A percentile compares a stretch with the other conserved stretches of the same genome.
Evolutionary conservation across 2,888 invertebrate genomes (phyloP).

Genomic region (Podotricha telesiphe): DNA sequence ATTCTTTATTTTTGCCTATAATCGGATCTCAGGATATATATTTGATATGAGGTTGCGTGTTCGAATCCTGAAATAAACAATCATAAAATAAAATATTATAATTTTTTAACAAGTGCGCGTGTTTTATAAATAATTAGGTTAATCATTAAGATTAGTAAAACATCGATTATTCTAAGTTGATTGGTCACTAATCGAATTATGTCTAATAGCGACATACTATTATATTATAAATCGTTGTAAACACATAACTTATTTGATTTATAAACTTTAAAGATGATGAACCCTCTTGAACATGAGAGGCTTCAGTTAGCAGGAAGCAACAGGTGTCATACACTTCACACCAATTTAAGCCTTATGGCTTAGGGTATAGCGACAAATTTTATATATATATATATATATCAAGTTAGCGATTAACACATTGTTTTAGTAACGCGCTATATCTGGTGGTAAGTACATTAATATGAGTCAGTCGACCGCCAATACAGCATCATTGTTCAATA

Average conservation of each 20-base stretch:
- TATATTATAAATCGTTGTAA: conserved; percentile 24
- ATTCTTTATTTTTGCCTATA: background rate
- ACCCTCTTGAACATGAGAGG: conserved; percentile 20
- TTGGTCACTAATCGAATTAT: conserved; percentile 23
- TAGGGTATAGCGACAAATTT: conserved; percentile 12
- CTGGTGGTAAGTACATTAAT: conserved; percentile 51
- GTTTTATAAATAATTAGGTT: background rate
- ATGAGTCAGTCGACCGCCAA: conserved; percentile 61
- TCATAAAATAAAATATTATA: background rate
- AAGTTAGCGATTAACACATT: conserved; percentile 43
- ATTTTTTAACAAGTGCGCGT: background rate
- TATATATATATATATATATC: conserved; percentile 43
- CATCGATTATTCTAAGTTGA: conserved; percentile 18
- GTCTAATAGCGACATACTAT: conserved; percentile 20
- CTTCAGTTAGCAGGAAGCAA: conserved; percentile 36
- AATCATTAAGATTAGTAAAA: conserved; percentile 6
- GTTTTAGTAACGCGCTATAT: conserved; percentile 60
- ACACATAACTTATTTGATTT: conserved; percentile 10
- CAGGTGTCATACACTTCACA: conserved; percentile 36
- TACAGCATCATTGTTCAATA: conserved; percentile 45
- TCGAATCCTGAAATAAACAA: background rate
- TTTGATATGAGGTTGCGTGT: conserved; percentile 3
- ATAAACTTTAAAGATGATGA: conserved; percentile 17
- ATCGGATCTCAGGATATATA: background rate
- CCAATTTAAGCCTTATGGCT: conserved; percentile 45